Base-by-base conservation (phyloP, 2,888 invertebrate genomes). In the Athalia cordata region DNA sequence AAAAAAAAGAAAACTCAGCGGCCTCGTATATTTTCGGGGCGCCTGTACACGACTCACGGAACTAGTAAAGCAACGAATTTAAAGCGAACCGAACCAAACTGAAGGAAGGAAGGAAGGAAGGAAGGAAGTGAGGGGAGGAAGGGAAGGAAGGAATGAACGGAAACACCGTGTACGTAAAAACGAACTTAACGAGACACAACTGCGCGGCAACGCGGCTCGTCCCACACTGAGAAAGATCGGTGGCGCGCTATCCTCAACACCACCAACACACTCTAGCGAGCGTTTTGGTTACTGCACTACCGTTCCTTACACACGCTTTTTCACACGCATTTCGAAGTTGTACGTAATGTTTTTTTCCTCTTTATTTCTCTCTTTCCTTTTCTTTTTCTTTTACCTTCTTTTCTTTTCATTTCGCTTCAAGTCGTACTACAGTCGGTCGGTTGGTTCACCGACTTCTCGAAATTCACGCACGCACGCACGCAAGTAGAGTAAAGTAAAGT, bases 211-310 rank as follows among this genome's bases (percentile, higher is more conserved):
- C 83, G 83, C 83, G 84, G 86, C 78, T 84, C 83, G 84, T 82
- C 83, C 84, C 83, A 84, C 84, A 88, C 88, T 88, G 88, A 87
- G 86, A 85, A 83, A 84, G 86, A 87, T 84, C 84, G 85, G 82
- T 85, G 83, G 84, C 81, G 84, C 85, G 85, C 84, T 86, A 84
- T 84, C 84, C 85, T 86, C 83, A 84, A 78, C 78, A 78, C 2
- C 29, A 29, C 78, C 70, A 78, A 70, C 70, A 64, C 78, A 70
- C 78, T 67, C 77, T 68, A 68, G 74, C 74, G 74, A 75, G 74
- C 15, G 74, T 29, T 15, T 75, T 29, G 62, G 29, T 49, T 62
- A 75, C 74, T 75, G 61, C 55, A 13, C 50, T 13, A n/a, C 11
- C 11, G 11, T 55, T 55, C 55, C 11, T 29, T 29, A 29, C 29